These are phyloP conservation scores for Diplodus sargus DNA, from an alignment of 2,797 vertebrate genomes.

Conservation along the genomic window DNA sequence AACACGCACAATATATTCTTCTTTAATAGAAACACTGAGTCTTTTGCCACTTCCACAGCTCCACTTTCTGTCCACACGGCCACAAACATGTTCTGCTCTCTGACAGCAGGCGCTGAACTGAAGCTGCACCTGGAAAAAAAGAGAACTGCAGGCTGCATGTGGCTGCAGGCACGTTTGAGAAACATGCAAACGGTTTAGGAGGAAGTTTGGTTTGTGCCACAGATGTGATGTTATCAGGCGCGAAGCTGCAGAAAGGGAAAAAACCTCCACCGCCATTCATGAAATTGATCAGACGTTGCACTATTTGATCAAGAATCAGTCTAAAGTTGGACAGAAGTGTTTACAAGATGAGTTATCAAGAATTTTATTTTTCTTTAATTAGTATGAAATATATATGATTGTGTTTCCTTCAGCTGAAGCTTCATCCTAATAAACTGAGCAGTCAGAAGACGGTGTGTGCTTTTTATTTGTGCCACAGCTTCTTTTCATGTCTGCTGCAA, in stretches of 20 bases:
- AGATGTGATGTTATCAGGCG: neutral
- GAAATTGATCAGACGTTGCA: neutral
- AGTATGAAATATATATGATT: slow-evolving; percentile 2
- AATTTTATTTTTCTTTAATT: slow-evolving; percentile 26
- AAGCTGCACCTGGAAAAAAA: neutral
- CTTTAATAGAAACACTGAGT: neutral
- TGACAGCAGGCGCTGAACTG: rapidly evolving
- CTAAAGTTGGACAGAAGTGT: neutral
- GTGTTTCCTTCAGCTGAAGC: slow-evolving; percentile 10
- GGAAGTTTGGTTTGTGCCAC: slow-evolving; percentile 13
- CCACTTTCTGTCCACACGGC: neutral
- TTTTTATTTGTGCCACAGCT: rapidly evolving
- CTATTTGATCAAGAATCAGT: neutral
- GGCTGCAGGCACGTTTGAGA: neutral
- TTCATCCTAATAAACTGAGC: slow-evolving; percentile 43
- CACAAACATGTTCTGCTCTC: neutral
- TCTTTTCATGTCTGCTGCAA: neutral
- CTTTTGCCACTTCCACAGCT: neutral
- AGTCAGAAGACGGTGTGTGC: neutral
- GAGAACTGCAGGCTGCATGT: neutral
- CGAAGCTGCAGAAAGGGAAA: neutral
- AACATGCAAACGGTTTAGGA: neutral
- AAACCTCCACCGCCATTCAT: neutral
- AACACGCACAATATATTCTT: slow-evolving; percentile 59
- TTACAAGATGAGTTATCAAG: neutral